Evolutionary conservation across 1,140 invertebrate species (phyloP), one percentile per base, ranked within the genome.

Genomic region (Lamellibrachia luymesi): DNA sequence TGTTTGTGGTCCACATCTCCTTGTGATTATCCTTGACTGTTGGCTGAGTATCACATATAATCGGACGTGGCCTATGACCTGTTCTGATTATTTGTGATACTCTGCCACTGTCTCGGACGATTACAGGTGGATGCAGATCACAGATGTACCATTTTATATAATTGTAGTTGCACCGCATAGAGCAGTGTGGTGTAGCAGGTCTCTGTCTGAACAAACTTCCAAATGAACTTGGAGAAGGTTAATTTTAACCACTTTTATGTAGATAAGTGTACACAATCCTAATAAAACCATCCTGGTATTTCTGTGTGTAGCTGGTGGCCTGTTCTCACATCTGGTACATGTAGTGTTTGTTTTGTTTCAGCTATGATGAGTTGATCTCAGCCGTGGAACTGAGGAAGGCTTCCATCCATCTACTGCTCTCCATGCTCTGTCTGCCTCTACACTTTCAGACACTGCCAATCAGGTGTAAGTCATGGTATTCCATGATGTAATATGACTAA

Each of bases 371-470:
- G 27, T 95, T 94, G 92, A 95, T 96, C 51, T 94, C 95, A 10
- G 94, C 93, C 92, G 94, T 95, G 90, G 98, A 99, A 95, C 96
- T 99, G 90, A 97, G 99, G 93, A 97, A 98, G 94, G 98, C 98
- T 6, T 98, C 98, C 10, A 99, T 99, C 94, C 98, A 99, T 95
- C 96, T 99, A 49, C 96, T 99, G 25, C 96, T 99, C 92, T 99
- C 98, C 0, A 97, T 99, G 95, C 96, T 99, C 56, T 97, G 98
- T 51, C 97, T 99, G 94, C 99, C 99, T 0, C 96, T 99, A 90
- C 98, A 99, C 97, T 99, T 99, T 96, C 98, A 95, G 92, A 95
- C 96, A 93, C 94, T 97, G 10, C 94, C 96, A 92, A 97, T 97
- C 50, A 96, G 96, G 97, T 96, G 97, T 98, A 96, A 95, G 94